Percentiles rank a stretch among this genome's conserved stretches.
Evolutionary conservation across 1,140 invertebrate genomes (phyloP).

Genomic region (Trichonephila clavipes): DNA sequence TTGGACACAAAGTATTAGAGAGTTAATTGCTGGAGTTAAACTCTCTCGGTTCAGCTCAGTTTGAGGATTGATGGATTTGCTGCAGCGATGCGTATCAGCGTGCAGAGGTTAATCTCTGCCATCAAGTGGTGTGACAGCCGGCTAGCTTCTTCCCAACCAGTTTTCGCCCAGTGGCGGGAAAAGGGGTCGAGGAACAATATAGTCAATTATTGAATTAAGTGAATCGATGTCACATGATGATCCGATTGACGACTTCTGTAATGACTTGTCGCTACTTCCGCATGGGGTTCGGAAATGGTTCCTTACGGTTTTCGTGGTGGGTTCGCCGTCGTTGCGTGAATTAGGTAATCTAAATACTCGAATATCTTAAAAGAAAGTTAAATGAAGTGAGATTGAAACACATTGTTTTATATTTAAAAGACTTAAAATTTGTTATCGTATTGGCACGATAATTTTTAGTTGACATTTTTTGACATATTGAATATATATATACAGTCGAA

Average conservation of each 20-base stretch:
- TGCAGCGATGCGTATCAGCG: neutral
- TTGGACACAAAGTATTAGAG: slow-evolving; percentile 12
- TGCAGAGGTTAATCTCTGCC: neutral
- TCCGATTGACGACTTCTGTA: neutral
- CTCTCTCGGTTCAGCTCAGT: neutral
- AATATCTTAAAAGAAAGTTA: too few relatives aligned
- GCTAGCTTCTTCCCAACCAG: neutral
- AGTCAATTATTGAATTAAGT: slow-evolving; percentile 24
- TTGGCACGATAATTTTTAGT: too few relatives aligned
- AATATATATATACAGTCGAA: too few relatives aligned
- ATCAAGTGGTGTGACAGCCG: neutral
- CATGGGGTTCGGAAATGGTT: neutral
- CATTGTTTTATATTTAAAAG: too few relatives aligned
- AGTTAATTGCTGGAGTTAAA: slow-evolving; percentile 6
- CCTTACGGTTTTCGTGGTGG: too few relatives aligned
- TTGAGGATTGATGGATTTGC: neutral
- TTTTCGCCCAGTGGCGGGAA: neutral
- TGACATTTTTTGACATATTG: too few relatives aligned
- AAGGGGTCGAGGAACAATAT: slow-evolving; percentile 12
- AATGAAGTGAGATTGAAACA: too few relatives aligned
- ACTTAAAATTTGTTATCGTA: too few relatives aligned
- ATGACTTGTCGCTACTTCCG: neutral
- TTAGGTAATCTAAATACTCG: too few relatives aligned
- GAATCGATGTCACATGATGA: slow-evolving; percentile 19
- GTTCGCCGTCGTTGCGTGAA: too few relatives aligned